Evolutionary conservation across 2,113 vertebrate genomes (phyloP).

Genomic region (Etheostoma cragini): DNA sequence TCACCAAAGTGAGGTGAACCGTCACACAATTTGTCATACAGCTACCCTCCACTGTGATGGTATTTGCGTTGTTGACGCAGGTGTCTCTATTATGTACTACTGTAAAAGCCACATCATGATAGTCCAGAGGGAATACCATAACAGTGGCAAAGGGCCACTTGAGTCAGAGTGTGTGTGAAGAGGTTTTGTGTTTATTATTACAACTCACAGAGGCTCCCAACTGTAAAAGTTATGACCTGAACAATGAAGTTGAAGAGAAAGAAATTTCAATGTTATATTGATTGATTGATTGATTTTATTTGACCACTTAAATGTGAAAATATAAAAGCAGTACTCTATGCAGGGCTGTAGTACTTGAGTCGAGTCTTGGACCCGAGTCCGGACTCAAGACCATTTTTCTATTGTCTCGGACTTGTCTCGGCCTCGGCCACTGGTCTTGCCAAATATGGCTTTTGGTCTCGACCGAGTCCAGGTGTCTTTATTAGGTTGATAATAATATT

Average conservation of each 20-base stretch:
- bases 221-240: not conserved
- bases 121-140: slow-evolving; percentile 14
- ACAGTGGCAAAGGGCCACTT: not conserved
- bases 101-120: not conserved
- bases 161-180: not conserved
- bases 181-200: not conserved
- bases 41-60: not conserved
- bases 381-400: too few relatives aligned
- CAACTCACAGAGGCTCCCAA: slow-evolving; percentile 4
- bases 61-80: slow-evolving; percentile 3
- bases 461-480: too few relatives aligned
- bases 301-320: too few relatives aligned
- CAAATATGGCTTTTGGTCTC: too few relatives aligned
- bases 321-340: too few relatives aligned
- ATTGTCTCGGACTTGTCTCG: too few relatives aligned
- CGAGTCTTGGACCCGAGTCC: too few relatives aligned
- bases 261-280: too few relatives aligned
- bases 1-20: slow-evolving; percentile 27
- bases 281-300: too few relatives aligned
- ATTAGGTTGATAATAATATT: too few relatives aligned
- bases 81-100: slow-evolving; percentile 20
- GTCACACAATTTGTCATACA: slow-evolving; percentile 19
- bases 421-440: too few relatives aligned
- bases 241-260: not conserved
- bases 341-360: too few relatives aligned